A percentile compares a stretch with the other conserved stretches of the same genome.
Evolutionary conservation across 2,888 invertebrate species (phyloP).

Genomic region (Mellilla xanthometata): DNA sequence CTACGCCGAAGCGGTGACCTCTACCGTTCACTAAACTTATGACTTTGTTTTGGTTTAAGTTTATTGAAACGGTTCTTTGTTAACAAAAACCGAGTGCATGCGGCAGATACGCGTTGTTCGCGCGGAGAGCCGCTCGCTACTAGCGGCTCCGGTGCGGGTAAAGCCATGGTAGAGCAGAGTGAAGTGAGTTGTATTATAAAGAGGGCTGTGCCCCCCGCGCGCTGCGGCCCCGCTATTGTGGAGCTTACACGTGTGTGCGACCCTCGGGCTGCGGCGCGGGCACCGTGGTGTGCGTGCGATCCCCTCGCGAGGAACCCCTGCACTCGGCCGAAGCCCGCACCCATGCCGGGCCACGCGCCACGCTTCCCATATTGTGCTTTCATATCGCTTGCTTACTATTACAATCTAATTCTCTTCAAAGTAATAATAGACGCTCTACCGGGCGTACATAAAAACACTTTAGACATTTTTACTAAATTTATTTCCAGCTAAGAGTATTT

Average conservation of each 20-base stretch:
- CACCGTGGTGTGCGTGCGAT: constrained; percentile 48
- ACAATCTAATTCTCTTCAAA: no score
- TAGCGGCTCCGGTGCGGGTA: constrained; percentile 39
- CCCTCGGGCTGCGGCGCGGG: constrained; percentile 39
- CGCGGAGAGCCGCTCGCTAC: constrained; percentile 61
- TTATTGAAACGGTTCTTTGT: constrained; percentile 39
- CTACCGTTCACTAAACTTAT: constrained; percentile 55
- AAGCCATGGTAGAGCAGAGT: constrained; percentile 43
- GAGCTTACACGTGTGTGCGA: constrained; percentile 56
- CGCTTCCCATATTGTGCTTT: constrained; percentile 11
- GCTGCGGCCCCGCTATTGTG: constrained; percentile 49
- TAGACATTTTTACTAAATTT: no score
- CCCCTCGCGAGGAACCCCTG: constrained; percentile 40
- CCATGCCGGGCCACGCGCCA: constrained; percentile 16
- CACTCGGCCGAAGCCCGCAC: constrained; percentile 19
- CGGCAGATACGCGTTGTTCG: constrained; percentile 46
- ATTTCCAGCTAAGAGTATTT: no score
- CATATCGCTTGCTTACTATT: neutral
- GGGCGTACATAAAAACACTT: no score
- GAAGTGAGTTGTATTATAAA: constrained; percentile 59
- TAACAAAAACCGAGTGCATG: constrained; percentile 54
- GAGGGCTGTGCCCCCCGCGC: constrained; percentile 43
- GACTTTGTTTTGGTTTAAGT: constrained; percentile 45
- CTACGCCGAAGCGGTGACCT: constrained; percentile 44
- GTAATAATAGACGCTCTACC: no score